Conservation (phyloP, 2,113 vertebrate genomes). For the Saguinus midas region DNA sequence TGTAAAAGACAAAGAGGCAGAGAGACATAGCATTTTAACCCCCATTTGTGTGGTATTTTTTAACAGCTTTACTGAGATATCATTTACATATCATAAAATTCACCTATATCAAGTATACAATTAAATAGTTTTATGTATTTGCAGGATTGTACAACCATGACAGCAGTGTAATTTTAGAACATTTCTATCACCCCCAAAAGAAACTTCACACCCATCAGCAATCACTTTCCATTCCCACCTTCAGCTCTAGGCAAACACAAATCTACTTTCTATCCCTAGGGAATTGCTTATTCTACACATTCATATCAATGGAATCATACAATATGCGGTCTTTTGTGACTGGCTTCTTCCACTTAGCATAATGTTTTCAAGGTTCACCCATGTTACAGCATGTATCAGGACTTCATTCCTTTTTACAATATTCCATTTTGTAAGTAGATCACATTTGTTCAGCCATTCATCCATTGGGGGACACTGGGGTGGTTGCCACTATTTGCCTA, state of each 20-base stretch:
- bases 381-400: background rate
- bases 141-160: constrained; percentile 21
- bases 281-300: constrained; percentile 20
- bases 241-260: constrained; percentile 18
- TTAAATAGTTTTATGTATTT: constrained; percentile 37
- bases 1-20: background rate
- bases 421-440: background rate
- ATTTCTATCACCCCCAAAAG: constrained; percentile 44
- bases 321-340: background rate
- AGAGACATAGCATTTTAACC: background rate
- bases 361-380: background rate
- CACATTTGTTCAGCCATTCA: background rate
- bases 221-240: background rate
- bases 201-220: constrained; percentile 18
- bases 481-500: background rate
- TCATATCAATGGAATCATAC: background rate
- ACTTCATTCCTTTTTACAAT: constrained; percentile 14
- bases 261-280: constrained; percentile 14
- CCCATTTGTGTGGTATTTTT: background rate
- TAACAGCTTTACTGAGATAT: constrained; percentile 25
- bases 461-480: background rate
- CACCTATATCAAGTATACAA: constrained; percentile 8
- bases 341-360: constrained; percentile 8
- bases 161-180: constrained; percentile 45
- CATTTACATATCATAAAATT: constrained; percentile 50